Conservation (phyloP, 2,888 invertebrate species). For the Desoria tigrina region DNA sequence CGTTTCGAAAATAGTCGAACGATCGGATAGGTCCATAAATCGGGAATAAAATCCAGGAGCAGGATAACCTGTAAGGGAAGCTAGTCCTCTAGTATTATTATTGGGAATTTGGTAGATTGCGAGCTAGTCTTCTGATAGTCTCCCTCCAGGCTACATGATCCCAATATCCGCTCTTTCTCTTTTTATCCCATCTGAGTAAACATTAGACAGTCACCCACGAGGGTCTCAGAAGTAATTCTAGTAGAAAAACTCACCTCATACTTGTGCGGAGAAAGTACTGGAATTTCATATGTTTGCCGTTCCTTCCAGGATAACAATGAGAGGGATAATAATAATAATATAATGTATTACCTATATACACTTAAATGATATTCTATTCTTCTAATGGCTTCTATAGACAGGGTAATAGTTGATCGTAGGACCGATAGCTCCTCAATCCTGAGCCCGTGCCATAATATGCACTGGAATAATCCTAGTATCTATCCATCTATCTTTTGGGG, state of each 20-base stretch:
- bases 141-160: constrained; percentile 7
- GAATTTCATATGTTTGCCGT: neutral
- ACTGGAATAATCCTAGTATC: too few species aligned
- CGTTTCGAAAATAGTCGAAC: too few species aligned
- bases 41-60: neutral
- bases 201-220: constrained; percentile 14
- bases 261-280: neutral
- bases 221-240: constrained; percentile 13
- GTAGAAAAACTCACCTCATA: neutral
- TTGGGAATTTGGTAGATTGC: too few species aligned
- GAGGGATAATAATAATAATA: neutral
- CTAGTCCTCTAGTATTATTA: too few species aligned
- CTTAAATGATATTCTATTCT: too few species aligned
- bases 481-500: constrained; percentile 26
- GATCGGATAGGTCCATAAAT: constrained; percentile 18
- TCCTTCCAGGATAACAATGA: neutral
- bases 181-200: constrained; percentile 17
- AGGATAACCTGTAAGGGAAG: constrained; percentile 9
- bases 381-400: too few species aligned
- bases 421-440: too few species aligned
- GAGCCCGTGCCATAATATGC: too few species aligned
- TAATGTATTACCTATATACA: too few species aligned
- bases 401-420: too few species aligned
- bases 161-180: constrained; percentile 1
- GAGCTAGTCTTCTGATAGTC: neutral